Evolutionary conservation across 2,888 invertebrate species (phyloP), one percentile per base, ranked within the genome.

Genomic region (Rotaria socialis): DNA sequence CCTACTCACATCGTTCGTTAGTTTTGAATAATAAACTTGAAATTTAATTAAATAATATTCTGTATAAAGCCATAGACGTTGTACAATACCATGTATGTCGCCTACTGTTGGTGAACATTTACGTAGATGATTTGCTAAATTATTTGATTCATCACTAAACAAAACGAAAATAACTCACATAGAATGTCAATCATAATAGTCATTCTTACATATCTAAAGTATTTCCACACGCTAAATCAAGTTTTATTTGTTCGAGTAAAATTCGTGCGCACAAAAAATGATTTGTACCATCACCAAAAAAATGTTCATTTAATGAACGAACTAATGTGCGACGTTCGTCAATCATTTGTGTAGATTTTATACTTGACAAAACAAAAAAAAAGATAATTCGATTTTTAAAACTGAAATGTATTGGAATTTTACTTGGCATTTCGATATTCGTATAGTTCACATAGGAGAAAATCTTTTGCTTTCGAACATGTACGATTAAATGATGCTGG

Each of bases 41-140:
- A 80, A 80, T 47, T 80, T 80, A 14, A 80, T 47, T n/a, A 80
- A 80, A 80, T 80, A 80, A 80, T 80, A 80, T n/a, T 80, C 80
- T 24, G 47, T 47, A 47, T 47, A 80, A 11, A 80, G 47, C 43
- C 43, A 80, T 14, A 80, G 24, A 47, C 80, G 80, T 67, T 67
- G 67, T 11, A 47, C 80, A 24, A 80, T 80, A 10, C 47, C 43
- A 80, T 80, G 80, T 35, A 19, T 67, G n/a, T 80, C 80, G 5
- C 24, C 43, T 22, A 41, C 47, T n/a, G 47, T 24, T 47, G 80
- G 47, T 80, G 47, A 80, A 80, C 80, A 80, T 80, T 80, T 80
- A 3, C 80, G 80, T 4, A 80, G 24, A 80, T 80, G 80, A 43
- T 47, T 80, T n/a, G 47, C 43, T 80, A 80, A 80, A 47, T 43